These are phyloP conservation scores for Drosophila sulfurigaster DNA, from an alignment of 1,140 invertebrate species.

Conservation along the genomic window DNA sequence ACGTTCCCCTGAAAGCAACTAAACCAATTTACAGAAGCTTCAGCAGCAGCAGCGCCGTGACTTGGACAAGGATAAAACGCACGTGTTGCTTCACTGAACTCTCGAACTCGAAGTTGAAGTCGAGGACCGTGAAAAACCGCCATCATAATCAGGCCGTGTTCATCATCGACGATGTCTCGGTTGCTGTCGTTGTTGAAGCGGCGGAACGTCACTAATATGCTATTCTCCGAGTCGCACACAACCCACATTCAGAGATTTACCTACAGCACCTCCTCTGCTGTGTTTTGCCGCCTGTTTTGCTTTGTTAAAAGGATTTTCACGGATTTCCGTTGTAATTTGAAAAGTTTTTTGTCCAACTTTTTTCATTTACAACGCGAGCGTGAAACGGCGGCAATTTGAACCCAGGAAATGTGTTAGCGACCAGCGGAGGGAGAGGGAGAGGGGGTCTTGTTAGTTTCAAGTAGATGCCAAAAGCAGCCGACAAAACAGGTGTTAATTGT, in stretches of 20 bases:
- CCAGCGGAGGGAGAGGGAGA: conserved; percentile 14
- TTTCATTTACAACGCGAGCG: conserved; percentile 73
- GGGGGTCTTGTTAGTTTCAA: conserved; percentile 62
- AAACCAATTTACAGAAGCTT: conserved; percentile 45
- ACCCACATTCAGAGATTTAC: background rate
- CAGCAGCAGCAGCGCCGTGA: conserved; percentile 18
- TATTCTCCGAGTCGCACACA: conserved; percentile 19
- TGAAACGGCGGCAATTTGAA: conserved; percentile 3
- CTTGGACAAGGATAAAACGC: conserved; percentile 35
- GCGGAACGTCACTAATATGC: conserved; percentile 46
- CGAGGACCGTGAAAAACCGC: conserved; percentile 52
- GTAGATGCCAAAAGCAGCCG: conserved; percentile 68
- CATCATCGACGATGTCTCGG: conserved; percentile 55
- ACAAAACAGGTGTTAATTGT: conserved; percentile 80
- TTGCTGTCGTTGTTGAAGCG: conserved; percentile 14
- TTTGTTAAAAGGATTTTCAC: conserved; percentile 84
- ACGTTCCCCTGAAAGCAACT: conserved; percentile 25
- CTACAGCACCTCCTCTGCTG: conserved; percentile 26
- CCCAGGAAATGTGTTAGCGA: conserved; percentile 12
- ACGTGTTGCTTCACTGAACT: conserved; percentile 42
- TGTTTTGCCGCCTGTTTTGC: conserved; percentile 72
- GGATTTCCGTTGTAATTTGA: conserved; percentile 83
- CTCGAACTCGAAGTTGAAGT: too few relatives aligned
- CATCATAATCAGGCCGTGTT: conserved; percentile 69
- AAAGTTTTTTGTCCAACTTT: conserved; percentile 81